Evolutionary conservation across 1,140 invertebrate genomes (phyloP).

Genomic region (Batillaria attramentaria): DNA sequence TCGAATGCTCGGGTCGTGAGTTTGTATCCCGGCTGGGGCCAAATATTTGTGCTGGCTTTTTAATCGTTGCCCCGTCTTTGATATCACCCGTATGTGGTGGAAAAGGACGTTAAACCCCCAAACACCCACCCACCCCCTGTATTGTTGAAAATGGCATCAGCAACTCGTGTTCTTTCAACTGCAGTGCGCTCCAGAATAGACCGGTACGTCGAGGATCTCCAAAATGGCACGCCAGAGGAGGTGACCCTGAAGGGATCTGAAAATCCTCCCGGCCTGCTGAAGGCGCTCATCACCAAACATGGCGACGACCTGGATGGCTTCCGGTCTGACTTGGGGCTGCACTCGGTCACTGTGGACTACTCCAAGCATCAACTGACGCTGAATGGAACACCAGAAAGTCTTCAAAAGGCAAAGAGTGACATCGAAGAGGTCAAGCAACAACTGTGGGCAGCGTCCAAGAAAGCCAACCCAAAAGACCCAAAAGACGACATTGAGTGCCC

Average conservation of each 20-base stretch:
- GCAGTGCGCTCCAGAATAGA: conserved; percentile 37
- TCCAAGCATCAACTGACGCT: conserved; percentile 47
- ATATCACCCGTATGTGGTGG: too few species aligned
- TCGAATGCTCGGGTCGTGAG: too few species aligned
- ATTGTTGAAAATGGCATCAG: too few species aligned
- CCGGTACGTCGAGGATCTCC: conserved; percentile 39
- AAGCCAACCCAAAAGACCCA: background rate
- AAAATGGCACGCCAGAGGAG: conserved; percentile 28
- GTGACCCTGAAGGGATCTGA: conserved; percentile 42
- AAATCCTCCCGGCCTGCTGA: conserved; percentile 59
- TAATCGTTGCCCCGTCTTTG: too few species aligned
- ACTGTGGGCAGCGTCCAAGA: too few species aligned
- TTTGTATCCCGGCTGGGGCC: too few species aligned
- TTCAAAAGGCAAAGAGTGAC: conserved; percentile 39
- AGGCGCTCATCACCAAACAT: conserved; percentile 51
- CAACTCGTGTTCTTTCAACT: too few species aligned
- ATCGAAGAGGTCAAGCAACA: too few species aligned
- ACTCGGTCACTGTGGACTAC: conserved; percentile 41
- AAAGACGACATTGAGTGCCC: conserved; percentile 51
- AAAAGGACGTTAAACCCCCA: too few species aligned
- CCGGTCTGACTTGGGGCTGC: conserved; percentile 29
- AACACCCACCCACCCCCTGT: too few species aligned
- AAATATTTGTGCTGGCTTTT: too few species aligned
- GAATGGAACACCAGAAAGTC: conserved; percentile 41
- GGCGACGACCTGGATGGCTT: conserved; percentile 44